Evolutionary conservation across 2,888 invertebrate species (phyloP).

Genomic region (Apamea sordens): DNA sequence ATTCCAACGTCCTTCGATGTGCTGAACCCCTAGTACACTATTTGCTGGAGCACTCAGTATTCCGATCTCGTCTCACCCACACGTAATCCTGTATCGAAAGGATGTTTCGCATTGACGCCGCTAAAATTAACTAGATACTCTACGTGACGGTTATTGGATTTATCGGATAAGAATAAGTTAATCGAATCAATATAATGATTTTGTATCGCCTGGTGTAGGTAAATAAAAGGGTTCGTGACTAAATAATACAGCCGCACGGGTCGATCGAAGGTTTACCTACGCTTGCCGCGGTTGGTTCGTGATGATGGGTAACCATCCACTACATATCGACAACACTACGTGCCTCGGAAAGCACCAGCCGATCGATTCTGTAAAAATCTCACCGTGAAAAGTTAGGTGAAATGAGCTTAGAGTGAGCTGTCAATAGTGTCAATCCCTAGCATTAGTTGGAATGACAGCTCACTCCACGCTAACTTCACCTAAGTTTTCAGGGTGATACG

Average conservation of each 20-base stretch:
- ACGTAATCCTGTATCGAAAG: conserved; percentile 72
- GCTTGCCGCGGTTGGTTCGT: not conserved
- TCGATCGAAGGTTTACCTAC: not conserved
- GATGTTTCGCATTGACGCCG: conserved; percentile 66
- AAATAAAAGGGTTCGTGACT: not conserved
- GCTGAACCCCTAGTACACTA: conserved; percentile 55
- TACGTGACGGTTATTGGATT: conserved; percentile 46
- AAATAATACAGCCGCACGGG: not conserved
- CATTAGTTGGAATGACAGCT: too few species aligned
- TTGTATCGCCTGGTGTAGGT: not conserved
- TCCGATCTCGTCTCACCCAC: conserved; percentile 66
- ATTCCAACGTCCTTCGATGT: conserved; percentile 77
- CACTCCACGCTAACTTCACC: too few species aligned
- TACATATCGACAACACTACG: not conserved
- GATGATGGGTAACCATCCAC: not conserved
- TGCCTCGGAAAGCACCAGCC: not conserved
- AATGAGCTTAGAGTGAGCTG: too few species aligned
- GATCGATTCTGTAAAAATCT: too few species aligned
- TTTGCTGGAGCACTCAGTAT: conserved; percentile 61
- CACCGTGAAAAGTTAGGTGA: too few species aligned
- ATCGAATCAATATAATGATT: conserved; percentile 7
- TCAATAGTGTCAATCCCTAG: too few species aligned
- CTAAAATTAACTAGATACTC: conserved; percentile 56
- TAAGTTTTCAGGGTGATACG: too few species aligned
- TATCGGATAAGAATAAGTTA: conserved; percentile 41